Evolutionary conservation across 2,113 vertebrate species (phyloP).

Genomic region (Zonotrichia leucophrys): DNA sequence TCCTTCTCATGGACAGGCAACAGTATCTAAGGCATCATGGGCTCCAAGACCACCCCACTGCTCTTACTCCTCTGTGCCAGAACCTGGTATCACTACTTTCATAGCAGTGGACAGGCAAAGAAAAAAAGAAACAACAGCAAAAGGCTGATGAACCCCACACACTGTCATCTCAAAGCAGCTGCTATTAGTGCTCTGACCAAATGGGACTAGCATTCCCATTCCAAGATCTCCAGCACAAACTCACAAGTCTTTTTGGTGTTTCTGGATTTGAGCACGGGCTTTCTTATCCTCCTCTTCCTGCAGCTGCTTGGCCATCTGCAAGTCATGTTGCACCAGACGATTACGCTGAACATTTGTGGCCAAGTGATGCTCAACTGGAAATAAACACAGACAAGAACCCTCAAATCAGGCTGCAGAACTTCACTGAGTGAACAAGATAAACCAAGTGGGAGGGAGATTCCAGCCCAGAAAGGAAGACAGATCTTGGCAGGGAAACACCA

Average conservation of each 20-base stretch:
- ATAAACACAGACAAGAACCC: not conserved
- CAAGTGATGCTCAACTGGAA: conserved; percentile 93
- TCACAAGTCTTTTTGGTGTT: conserved; percentile 84
- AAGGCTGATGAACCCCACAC: not conserved
- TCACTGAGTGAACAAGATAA: not conserved
- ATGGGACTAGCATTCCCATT: not conserved
- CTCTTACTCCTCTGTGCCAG: not conserved
- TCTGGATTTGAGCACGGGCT: conserved; percentile 83
- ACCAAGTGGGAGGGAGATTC: conserved; percentile 14
- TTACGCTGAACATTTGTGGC: conserved; percentile 93
- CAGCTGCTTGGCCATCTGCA: conserved; percentile 91
- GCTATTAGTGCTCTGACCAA: not conserved
- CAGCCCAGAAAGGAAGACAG: not conserved
- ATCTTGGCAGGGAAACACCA: not conserved
- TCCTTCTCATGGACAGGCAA: not conserved
- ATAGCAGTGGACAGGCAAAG: not conserved
- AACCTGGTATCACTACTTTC: not conserved
- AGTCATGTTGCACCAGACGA: conserved; percentile 91
- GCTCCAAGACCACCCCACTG: not conserved
- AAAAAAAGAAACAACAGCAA: not conserved
- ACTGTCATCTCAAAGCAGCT: not conserved
- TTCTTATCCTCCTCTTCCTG: conserved; percentile 91
- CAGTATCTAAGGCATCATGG: not conserved
- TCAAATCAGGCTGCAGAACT: not conserved
- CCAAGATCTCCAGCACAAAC: conserved; percentile 34